Conservation (phyloP, 2,113 vertebrate genomes). For the Scolopax mira region DNA sequence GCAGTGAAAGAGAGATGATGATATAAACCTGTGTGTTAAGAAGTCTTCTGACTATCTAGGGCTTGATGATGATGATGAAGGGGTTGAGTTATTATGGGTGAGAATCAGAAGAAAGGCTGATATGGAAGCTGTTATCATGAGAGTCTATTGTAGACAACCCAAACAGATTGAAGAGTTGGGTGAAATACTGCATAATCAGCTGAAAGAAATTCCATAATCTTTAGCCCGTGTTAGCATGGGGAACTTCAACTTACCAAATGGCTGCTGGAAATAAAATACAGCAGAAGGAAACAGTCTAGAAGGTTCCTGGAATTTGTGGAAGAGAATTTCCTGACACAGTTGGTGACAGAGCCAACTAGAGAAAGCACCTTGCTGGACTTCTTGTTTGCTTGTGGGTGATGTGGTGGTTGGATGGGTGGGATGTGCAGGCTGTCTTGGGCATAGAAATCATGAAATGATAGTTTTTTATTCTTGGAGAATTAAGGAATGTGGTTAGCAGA, state of each 20-base stretch:
- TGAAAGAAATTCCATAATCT: neutral
- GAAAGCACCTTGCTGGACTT: neutral
- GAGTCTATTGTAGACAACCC: neutral
- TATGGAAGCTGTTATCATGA: neutral
- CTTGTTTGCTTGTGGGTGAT: neutral
- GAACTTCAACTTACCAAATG: neutral
- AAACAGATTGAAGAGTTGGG: neutral
- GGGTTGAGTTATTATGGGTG: no score
- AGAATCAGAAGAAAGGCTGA: neutral
- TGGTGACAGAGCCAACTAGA: neutral
- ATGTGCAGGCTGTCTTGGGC: neutral
- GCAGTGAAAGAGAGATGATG: neutral
- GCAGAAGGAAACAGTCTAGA: neutral
- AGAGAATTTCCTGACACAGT: neutral
- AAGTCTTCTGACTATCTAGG: neutral
- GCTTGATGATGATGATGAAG: neutral
- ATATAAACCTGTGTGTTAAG: no score
- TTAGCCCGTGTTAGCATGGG: neutral
- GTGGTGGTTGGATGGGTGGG: no score
- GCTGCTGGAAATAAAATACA: neutral
- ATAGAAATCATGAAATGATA: neutral
- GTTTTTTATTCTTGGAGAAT: neutral
- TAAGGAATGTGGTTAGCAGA: neutral
- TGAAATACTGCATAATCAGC: neutral
- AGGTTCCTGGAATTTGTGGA: neutral